phyloP scores from a whole-genome alignment of 2,113 vertebrate genomes.

The Ochotona curzoniae region DNA sequence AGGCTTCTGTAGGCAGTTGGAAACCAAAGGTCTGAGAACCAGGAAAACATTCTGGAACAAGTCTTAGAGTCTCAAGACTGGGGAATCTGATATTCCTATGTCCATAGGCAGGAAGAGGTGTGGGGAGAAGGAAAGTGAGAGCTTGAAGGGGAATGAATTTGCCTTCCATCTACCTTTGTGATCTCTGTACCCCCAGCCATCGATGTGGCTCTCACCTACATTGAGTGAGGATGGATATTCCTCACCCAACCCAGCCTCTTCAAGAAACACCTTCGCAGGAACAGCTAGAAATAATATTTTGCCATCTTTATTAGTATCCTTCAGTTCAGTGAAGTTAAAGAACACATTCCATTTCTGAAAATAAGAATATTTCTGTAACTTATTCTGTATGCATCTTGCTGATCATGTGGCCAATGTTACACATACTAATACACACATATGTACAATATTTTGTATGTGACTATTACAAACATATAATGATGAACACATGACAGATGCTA shows the following conservation, averaged over 20 bases:
- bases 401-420: fast-evolving
- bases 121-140: neutral
- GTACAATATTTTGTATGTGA: neutral
- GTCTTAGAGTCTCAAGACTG: neutral
- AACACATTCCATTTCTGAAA: neutral
- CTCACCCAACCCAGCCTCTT: neutral
- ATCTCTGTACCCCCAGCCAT: neutral
- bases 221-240: neutral
- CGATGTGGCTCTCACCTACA: neutral
- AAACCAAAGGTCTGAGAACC: neutral
- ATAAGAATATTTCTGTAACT: neutral
- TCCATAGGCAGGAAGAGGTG: neutral
- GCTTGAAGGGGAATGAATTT: neutral
- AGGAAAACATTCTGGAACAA: fast-evolving
- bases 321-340: neutral
- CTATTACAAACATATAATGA: neutral
- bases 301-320: neutral
- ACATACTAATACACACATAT: neutral
- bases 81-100: neutral
- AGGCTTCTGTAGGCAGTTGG: neutral
- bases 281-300: neutral
- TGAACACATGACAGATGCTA: neutral
- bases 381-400: neutral
- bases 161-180: fast-evolving
- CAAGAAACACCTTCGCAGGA: neutral